phyloP scores from a whole-genome alignment of 2,888 invertebrate genomes.

The Stenichneumon culpator region DNA sequence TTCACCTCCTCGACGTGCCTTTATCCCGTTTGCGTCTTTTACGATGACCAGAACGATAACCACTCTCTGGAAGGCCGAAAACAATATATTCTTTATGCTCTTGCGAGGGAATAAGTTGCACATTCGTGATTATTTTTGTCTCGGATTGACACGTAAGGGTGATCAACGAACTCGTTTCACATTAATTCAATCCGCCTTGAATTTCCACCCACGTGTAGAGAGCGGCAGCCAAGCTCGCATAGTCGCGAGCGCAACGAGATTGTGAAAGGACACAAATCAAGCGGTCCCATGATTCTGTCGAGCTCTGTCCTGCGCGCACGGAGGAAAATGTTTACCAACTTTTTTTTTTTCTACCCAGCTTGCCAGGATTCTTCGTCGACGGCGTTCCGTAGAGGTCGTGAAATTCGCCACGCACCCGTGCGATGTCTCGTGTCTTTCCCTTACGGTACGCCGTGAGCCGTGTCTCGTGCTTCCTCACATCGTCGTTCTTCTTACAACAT shows the following conservation, averaged over 20 bases:
- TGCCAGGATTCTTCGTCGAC: not conserved
- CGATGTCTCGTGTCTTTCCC: constrained; percentile 13
- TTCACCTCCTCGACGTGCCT: constrained; percentile 53
- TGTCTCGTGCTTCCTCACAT: constrained; percentile 12
- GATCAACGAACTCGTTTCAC: not conserved
- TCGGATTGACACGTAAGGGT: constrained; percentile 14
- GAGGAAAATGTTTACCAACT: constrained; percentile 41
- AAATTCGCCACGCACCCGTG: constrained; percentile 61
- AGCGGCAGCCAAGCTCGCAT: not conserved
- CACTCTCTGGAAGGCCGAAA: constrained; percentile 14
- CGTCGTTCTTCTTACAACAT: not conserved
- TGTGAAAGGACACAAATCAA: constrained; percentile 62
- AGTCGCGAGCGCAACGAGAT: constrained; percentile 27
- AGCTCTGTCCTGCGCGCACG: constrained; percentile 23
- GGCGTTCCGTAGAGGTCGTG: constrained; percentile 46
- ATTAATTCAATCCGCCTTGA: constrained; percentile 31
- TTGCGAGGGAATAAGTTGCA: not conserved
- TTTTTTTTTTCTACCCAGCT: constrained; percentile 15
- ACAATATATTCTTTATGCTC: not conserved
- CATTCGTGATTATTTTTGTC: not conserved
- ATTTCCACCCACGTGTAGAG: constrained; percentile 41
- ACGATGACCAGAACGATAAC: constrained; percentile 49
- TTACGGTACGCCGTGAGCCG: not conserved
- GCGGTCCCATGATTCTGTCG: constrained; percentile 40
- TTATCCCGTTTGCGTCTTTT: constrained; percentile 60